These are phyloP conservation scores for Oreotrochilus melanogaster DNA, from an alignment of 2,113 vertebrate species.

Conservation along the genomic window DNA sequence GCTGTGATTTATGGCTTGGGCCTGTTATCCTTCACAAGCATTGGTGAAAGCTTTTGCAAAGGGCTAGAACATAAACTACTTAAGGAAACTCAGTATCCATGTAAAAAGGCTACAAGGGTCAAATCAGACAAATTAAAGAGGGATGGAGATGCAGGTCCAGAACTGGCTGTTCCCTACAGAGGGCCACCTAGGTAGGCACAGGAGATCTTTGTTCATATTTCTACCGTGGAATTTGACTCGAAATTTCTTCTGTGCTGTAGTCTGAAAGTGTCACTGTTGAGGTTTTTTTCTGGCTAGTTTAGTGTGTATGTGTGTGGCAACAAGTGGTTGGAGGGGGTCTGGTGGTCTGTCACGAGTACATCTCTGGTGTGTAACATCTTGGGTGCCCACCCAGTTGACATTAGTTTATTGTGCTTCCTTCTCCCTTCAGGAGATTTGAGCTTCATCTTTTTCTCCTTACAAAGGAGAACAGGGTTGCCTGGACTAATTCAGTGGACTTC, in stretches of 20 bases:
- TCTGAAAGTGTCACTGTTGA: background rate
- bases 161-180: background rate
- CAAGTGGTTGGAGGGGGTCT: background rate
- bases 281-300: background rate
- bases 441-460: background rate
- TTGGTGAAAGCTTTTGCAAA: constrained; percentile 63
- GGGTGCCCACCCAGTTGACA: background rate
- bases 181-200: constrained; percentile 49
- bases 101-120: constrained; percentile 59
- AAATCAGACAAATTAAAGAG: constrained; percentile 47
- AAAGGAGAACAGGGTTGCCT: background rate
- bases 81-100: constrained; percentile 55
- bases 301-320: background rate
- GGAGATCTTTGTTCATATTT: background rate
- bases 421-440: background rate
- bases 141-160: background rate
- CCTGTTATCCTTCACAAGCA: constrained; percentile 59
- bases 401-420: background rate
- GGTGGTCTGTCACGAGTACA: background rate
- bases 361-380: background rate
- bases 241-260: background rate
- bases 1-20: constrained; percentile 65
- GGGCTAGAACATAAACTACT: constrained; percentile 71
- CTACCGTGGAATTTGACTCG: background rate
- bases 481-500: background rate